These are phyloP conservation scores for Drosophila anceps DNA, from an alignment of 2,888 invertebrate genomes.

Conservation along the genomic window DNA sequence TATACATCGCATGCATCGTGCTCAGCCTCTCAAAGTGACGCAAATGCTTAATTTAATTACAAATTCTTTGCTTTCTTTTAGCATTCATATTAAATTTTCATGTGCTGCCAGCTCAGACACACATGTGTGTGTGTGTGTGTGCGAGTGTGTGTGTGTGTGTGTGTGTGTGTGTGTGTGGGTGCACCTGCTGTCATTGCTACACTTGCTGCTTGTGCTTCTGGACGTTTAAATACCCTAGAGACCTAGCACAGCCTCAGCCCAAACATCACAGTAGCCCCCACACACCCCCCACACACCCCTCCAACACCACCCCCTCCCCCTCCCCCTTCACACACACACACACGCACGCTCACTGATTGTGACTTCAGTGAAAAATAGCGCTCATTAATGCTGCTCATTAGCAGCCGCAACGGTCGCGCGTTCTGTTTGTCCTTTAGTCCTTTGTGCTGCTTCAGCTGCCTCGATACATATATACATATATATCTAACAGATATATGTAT, in stretches of 20 bases:
- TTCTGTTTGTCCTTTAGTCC: constrained; percentile 24
- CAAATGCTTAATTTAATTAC: constrained; percentile 79
- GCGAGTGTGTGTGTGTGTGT: constrained; percentile 20
- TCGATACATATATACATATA: neutral
- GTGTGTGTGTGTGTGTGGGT: constrained; percentile 11
- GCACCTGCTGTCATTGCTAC: constrained; percentile 75
- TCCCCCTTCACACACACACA: constrained; percentile 11
- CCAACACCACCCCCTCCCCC: no score
- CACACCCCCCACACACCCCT: neutral
- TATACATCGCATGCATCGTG: neutral
- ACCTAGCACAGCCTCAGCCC: constrained; percentile 36
- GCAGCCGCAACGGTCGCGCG: constrained; percentile 64
- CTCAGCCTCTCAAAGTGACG: constrained; percentile 20
- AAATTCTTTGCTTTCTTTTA: constrained; percentile 74
- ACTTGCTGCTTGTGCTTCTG: constrained; percentile 48
- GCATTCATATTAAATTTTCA: constrained; percentile 73
- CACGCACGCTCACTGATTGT: constrained; percentile 57
- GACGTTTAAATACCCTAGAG: constrained; percentile 72
- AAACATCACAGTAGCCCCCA: neutral
- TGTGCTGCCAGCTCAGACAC: constrained; percentile 20
- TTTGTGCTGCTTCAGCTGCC: neutral
- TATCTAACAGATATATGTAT: neutral
- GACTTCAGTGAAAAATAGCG: constrained; percentile 79
- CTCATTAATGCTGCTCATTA: constrained; percentile 85
- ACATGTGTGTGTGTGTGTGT: neutral